A percentile compares a stretch with the other conserved stretches of the same genome.
Evolutionary conservation across 2,888 invertebrate species (phyloP).

Genomic region (Frankliniella intonsa): DNA sequence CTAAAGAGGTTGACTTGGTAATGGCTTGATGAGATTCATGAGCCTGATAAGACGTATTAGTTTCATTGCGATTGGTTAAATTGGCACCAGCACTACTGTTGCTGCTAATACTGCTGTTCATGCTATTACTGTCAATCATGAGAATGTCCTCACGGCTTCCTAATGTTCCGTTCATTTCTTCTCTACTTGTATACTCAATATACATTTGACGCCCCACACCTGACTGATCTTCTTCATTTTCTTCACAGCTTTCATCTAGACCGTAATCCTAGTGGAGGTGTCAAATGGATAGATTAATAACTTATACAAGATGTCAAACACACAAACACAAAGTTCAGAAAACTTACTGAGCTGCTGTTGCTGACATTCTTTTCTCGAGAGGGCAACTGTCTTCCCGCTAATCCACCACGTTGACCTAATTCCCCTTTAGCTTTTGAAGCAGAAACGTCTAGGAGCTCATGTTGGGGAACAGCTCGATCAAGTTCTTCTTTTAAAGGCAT

Average conservation of each 20-base stretch:
- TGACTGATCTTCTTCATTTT: conserved; percentile 53
- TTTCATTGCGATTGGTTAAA: background rate
- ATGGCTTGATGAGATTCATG: background rate
- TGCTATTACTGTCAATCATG: conserved; percentile 32
- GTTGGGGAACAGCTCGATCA: conserved; percentile 82
- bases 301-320: conserved; percentile 7
- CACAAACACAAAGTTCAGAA: conserved; percentile 9
- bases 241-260: conserved; percentile 67
- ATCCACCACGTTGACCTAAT: conserved; percentile 66
- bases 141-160: conserved; percentile 14
- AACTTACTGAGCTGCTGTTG: conserved; percentile 62
- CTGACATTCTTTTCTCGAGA: conserved; percentile 46
- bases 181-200: conserved; percentile 36
- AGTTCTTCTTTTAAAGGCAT: conserved; percentile 57
- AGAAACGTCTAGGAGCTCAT: conserved; percentile 80
- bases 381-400: conserved; percentile 68
- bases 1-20: background rate
- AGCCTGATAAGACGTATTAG: background rate
- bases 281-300: conserved; percentile 37
- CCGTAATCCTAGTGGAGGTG: conserved; percentile 60
- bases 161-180: conserved; percentile 30
- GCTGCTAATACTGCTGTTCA: conserved; percentile 37
- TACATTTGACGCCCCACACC: conserved; percentile 42
- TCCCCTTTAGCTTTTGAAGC: conserved; percentile 81
- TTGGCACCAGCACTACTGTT: conserved; percentile 31